Base-by-base conservation (phyloP, 2,113 vertebrate genomes). In the Rhynchopsitta pachyrhyncha region DNA sequence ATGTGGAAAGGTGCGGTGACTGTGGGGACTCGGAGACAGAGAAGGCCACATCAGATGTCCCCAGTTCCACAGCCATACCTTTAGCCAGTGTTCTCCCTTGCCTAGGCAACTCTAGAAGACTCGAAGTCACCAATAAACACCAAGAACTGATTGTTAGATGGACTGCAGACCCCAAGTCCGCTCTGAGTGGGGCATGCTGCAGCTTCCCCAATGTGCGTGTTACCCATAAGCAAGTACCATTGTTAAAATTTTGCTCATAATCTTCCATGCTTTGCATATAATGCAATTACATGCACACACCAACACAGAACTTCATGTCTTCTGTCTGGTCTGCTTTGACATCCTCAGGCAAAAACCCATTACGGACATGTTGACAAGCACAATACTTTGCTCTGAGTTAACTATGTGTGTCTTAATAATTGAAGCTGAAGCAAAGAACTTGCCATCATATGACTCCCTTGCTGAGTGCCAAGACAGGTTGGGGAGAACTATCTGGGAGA, bases 221-320 rank as follows among this genome's bases (percentile, higher is more conserved):
- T 39, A 75, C 42, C 23, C 24, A n/a, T 8, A 55, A 76, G 3
- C 25, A 74, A 71, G 42, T 22, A 79, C 14, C 11, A 18, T 7
- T 33, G 31, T 42, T 87, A 57, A 69, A 80, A 37, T 12, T 46
- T 31, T 77, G n/a, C 68, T 78, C 4, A 2, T 47, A 50, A 76
- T 66, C 33, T 63, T 47, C 33, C 3, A 3, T 44, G 64, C 27
- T 83, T 86, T 53, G n/a, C 31, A 6, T n/a, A 8, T 23, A 55
- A 50, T 0, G 1, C 53, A 77, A 13, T 14, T 3, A 1, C 35
- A 24, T 20, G 33, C 39, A 29, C 22, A 52, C n/a, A 93, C 25
- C 41, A 53, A 28, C n/a, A 57, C 29, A 69, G 52, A 94, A 37
- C 33, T 73, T 87, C 52, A 79, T 19, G 17, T 67, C 47, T 44